Evolutionary conservation across 2,113 vertebrate genomes (phyloP).

Genomic region (Paraplagusia blochii): DNA sequence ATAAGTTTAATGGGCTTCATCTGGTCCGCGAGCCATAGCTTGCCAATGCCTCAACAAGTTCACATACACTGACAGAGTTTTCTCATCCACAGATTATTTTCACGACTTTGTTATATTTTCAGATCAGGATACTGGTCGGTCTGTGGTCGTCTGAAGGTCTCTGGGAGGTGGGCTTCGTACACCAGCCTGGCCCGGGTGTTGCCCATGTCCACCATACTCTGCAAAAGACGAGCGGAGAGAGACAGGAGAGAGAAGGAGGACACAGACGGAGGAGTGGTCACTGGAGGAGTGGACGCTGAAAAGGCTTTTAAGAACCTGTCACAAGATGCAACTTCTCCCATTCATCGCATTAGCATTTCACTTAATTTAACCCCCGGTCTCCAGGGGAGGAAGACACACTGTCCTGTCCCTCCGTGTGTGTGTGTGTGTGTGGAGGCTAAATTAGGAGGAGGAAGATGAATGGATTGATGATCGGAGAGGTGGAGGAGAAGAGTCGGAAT

Average conservation of each 20-base stretch:
- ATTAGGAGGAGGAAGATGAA: conserved; percentile 67
- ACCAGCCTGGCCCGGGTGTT: conserved; percentile 89
- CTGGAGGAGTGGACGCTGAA: background rate
- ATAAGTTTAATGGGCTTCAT: too few species aligned
- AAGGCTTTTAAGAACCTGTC: conserved; percentile 1
- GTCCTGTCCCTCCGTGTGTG: background rate
- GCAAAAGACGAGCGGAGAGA: background rate
- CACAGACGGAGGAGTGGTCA: background rate
- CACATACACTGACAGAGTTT: background rate
- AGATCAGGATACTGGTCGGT: conserved; percentile 97
- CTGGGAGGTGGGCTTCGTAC: conserved; percentile 95
- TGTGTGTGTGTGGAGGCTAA: conserved; percentile 47
- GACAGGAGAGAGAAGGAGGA: background rate
- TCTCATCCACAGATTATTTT: background rate
- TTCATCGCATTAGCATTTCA: conserved; percentile 39
- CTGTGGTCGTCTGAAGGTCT: conserved; percentile 93
- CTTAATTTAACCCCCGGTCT: conserved; percentile 7
- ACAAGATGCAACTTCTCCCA: conserved; percentile 26
- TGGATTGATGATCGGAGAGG: conserved; percentile 56
- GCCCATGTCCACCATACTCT: conserved; percentile 99
- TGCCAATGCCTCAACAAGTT: too few species aligned
- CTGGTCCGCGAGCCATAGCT: too few species aligned
- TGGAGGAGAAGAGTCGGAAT: conserved; percentile 55
- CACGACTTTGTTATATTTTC: background rate
- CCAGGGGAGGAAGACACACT: conserved; percentile 24